These are phyloP conservation scores for Nibea albiflora DNA, from an alignment of 2,113 vertebrate species.

Conservation along the genomic window DNA sequence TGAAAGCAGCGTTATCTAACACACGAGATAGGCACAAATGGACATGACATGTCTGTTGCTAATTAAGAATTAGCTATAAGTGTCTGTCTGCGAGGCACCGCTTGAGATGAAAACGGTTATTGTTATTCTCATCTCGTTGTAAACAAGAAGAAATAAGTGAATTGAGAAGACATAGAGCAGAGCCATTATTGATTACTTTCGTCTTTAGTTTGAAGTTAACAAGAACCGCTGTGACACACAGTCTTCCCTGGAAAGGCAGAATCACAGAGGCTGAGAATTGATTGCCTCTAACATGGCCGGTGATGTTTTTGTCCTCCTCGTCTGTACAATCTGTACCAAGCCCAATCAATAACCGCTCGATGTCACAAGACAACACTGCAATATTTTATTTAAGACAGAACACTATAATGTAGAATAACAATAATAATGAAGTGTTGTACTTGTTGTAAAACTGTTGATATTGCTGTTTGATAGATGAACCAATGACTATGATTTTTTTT, in stretches of 20 bases:
- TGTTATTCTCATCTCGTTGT: constrained; percentile 15
- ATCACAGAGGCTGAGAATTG: constrained; percentile 42
- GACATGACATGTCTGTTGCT: not conserved
- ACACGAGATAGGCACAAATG: not conserved
- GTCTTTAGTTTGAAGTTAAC: constrained; percentile 49
- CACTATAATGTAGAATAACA: not conserved
- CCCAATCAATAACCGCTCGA: constrained; percentile 20
- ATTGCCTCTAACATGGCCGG: constrained; percentile 28
- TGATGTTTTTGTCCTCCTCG: constrained; percentile 17
- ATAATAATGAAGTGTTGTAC: not conserved
- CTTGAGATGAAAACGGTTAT: constrained; percentile 15
- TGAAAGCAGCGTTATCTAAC: not conserved
- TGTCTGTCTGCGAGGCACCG: not conserved
- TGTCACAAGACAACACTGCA: constrained; percentile 5
- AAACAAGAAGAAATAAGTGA: constrained; percentile 45
- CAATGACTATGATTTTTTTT: not conserved
- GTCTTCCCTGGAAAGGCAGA: constrained; percentile 33
- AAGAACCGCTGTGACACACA: constrained; percentile 24
- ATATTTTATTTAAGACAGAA: not conserved
- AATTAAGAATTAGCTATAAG: not conserved
- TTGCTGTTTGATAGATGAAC: not conserved
- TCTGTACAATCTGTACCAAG: not conserved
- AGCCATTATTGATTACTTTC: constrained; percentile 49
- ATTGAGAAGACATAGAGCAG: constrained; percentile 23
- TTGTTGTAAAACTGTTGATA: not conserved